Evolutionary conservation across 2,888 invertebrate species (phyloP).

Genomic region (Beris chalybata): DNA sequence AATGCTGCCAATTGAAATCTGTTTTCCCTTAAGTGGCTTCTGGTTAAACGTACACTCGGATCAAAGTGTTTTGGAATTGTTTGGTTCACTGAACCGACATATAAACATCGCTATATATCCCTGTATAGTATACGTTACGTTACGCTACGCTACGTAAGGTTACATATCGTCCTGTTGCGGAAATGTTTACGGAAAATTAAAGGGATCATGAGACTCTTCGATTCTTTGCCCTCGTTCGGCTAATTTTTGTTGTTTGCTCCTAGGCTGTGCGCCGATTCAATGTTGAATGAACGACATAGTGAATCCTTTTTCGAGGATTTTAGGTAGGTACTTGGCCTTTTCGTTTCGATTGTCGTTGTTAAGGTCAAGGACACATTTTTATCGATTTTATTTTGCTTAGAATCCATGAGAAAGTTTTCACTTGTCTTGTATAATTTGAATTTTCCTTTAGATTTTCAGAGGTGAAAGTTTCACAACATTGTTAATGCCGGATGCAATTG

Average conservation of each 20-base stretch:
- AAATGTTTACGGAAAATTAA: constrained; percentile 31
- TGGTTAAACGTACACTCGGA: constrained; percentile 27
- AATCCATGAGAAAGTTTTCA: too few relatives aligned
- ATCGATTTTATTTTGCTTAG: too few relatives aligned
- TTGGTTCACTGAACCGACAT: constrained; percentile 17
- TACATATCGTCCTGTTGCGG: constrained; percentile 24
- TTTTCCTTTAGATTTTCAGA: too few relatives aligned
- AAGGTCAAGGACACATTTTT: too few relatives aligned
- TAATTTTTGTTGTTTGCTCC: neutral
- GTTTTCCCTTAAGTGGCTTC: constrained; percentile 32
- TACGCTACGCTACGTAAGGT: neutral
- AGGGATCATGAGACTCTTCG: constrained; percentile 31
- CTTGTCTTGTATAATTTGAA: too few relatives aligned
- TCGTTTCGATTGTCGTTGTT: too few relatives aligned
- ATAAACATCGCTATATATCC: constrained; percentile 1
- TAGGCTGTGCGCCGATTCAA: constrained; percentile 4
- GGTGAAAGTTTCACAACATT: too few relatives aligned
- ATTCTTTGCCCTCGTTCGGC: constrained; percentile 20
- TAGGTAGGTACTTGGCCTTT: too few relatives aligned
- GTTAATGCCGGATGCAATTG: too few relatives aligned
- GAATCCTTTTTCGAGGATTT: too few relatives aligned
- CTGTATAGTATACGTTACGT: neutral
- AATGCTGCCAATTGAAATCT: constrained; percentile 29
- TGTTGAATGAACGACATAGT: too few relatives aligned
- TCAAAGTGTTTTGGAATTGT: constrained; percentile 29